Base-by-base conservation (phyloP, 2,113 vertebrate species). In the Eptesicus fuscus region DNA sequence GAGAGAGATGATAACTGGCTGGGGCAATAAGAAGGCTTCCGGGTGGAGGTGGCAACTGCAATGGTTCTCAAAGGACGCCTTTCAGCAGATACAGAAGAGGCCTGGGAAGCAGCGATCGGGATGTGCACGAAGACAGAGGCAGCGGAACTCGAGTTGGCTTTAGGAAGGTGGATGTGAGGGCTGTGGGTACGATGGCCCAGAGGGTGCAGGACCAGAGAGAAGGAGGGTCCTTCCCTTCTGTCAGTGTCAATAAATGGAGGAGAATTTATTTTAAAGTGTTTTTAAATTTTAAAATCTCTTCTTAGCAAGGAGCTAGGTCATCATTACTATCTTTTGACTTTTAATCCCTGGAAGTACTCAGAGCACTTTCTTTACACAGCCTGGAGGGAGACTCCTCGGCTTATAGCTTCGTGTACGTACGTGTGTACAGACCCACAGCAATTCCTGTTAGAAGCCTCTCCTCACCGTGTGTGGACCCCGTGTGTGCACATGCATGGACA, bases 391-490 rank as follows among this genome's bases (percentile, higher is more conserved):
- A 42, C 8, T 30, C 37, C 3, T 1, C 44, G 63, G 30, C 71
- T 37, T 37, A 32, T 16, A 28, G 44, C 47, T 35, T 84, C 14
- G 3, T 4, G 63, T 30, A 42, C 0, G 47, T n/a, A 42, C 0
- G 0, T 5, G 13, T 42, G 28, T 42, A 18, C 69, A 47, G 0
- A 23, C 28, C 14, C 0, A 1, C 0, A 1, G 42, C 9, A 9
- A 7, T 23, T 35, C 37, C 1, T 12, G 32, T 40, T 18, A 73
- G 78, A 44, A 47, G 28, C 22, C 1, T 6, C 8, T 42, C 32
- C 18, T 71, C 25, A 7, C 28, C 2, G 23, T 4, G 5, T n/a
- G 80, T 23, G 56, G 35, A n/a, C 37, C 49, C 30, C 9, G 3
- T 14, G 7, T 30, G 16, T 70, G 40, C 28, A 9, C 22, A 23